phyloP scores from a whole-genome alignment of 2,113 vertebrate species.

The Hyla sarda region DNA sequence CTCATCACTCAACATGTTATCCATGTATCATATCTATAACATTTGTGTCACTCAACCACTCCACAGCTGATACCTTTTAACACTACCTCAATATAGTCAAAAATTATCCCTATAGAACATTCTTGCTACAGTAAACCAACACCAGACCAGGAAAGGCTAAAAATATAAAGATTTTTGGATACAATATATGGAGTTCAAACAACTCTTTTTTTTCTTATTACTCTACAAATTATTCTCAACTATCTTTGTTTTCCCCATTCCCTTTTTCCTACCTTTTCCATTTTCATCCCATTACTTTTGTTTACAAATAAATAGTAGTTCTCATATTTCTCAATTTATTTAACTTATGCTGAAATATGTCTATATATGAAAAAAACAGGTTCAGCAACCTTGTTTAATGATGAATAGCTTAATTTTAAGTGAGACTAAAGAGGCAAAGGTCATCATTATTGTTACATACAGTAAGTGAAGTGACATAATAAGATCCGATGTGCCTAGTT shows the following conservation, averaged over 20 bases:
- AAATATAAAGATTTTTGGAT: no score
- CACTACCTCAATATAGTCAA: no score
- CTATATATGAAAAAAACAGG: neutral
- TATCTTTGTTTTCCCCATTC: neutral
- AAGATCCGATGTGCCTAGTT: neutral
- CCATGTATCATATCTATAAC: no score
- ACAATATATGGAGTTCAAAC: no score
- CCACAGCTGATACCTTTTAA: no score
- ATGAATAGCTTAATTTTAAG: neutral
- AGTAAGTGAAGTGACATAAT: constrained; percentile 23
- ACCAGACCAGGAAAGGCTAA: no score
- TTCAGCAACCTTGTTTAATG: neutral
- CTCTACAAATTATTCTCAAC: no score
- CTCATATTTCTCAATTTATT: neutral
- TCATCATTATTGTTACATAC: neutral
- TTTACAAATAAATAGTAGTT: neutral
- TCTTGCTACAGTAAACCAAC: no score
- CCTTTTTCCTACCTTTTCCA: neutral
- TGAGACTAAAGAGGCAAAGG: neutral
- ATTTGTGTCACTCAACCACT: no score
- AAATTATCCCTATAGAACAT: no score
- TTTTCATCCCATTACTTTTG: neutral
- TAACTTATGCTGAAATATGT: neutral
- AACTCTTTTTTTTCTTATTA: neutral
- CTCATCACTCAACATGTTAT: no score